phyloP scores from a whole-genome alignment of 1,140 invertebrate species.

The Procambarus virginalis region DNA sequence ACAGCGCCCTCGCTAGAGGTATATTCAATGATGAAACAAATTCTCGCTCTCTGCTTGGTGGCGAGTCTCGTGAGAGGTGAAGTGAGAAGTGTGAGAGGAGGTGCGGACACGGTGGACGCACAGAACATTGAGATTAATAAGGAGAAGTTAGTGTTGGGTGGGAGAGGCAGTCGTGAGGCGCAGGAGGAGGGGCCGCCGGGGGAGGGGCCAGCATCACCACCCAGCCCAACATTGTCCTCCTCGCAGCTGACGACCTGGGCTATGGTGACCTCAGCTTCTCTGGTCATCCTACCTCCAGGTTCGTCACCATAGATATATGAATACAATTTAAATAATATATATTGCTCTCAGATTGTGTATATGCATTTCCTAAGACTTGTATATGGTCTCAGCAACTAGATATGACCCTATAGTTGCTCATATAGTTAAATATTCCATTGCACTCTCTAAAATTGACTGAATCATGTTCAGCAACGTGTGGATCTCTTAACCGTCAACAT shows the following conservation, averaged over 20 bases:
- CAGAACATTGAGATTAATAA: neutral
- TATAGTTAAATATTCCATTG: too few species aligned
- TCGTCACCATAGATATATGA: neutral
- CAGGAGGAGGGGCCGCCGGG: neutral
- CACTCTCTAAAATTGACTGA: too few species aligned
- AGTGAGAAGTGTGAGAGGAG: neutral
- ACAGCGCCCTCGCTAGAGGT: too few species aligned
- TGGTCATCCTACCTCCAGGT: slow-evolving; percentile 59
- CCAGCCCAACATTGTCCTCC: slow-evolving; percentile 41
- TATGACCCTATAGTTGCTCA: too few species aligned
- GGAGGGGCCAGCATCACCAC: neutral
- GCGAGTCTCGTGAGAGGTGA: neutral
- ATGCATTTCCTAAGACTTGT: too few species aligned
- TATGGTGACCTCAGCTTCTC: slow-evolving; percentile 57
- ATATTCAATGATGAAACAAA: neutral
- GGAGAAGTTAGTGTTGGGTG: neutral
- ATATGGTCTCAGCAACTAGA: too few species aligned
- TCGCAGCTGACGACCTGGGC: slow-evolving; percentile 62
- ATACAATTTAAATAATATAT: too few species aligned
- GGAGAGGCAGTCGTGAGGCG: neutral
- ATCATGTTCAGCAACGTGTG: too few species aligned
- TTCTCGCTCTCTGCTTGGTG: neutral
- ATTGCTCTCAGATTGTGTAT: too few species aligned
- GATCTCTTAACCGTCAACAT: too few species aligned
- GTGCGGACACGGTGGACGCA: neutral